Evolutionary conservation across 2,888 invertebrate genomes (phyloP).

Genomic region (Synergus gifuensis): DNA sequence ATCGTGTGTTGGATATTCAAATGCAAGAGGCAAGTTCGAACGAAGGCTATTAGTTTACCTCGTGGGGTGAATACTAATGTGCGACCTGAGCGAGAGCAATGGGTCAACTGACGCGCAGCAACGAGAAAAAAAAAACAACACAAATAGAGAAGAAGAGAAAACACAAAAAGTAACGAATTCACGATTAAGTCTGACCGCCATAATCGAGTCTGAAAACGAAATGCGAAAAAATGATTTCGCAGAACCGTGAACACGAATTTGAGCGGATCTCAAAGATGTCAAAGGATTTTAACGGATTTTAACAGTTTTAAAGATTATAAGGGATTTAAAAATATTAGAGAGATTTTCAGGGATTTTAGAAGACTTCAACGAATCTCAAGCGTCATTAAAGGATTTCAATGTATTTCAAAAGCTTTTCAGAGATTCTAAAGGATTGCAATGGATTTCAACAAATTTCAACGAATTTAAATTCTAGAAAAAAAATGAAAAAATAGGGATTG

Average conservation of each 20-base stretch:
- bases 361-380: no score
- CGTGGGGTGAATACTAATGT: conserved; percentile 63
- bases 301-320: no score
- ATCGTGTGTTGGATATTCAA: conserved; percentile 53
- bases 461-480: no score
- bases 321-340: no score
- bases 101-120: conserved; percentile 48
- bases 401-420: no score
- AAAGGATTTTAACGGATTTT: no score
- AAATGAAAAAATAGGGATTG: no score
- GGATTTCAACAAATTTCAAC: no score
- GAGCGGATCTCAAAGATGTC: no score
- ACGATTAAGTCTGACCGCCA: conserved; percentile 38
- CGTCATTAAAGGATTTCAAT: no score
- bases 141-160: conserved; percentile 17
- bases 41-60: conserved; percentile 62
- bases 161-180: conserved; percentile 35
- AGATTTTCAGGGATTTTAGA: no score
- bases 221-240: conserved; percentile 49
- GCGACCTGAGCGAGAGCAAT: conserved; percentile 40
- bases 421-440: no score
- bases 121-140: conserved; percentile 28
- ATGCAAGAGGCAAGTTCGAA: conserved; percentile 50
- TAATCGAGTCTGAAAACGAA: conserved; percentile 40
- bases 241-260: conserved; percentile 27